phyloP scores from a whole-genome alignment of 2,888 invertebrate species.

The Amaurobius ferox region DNA sequence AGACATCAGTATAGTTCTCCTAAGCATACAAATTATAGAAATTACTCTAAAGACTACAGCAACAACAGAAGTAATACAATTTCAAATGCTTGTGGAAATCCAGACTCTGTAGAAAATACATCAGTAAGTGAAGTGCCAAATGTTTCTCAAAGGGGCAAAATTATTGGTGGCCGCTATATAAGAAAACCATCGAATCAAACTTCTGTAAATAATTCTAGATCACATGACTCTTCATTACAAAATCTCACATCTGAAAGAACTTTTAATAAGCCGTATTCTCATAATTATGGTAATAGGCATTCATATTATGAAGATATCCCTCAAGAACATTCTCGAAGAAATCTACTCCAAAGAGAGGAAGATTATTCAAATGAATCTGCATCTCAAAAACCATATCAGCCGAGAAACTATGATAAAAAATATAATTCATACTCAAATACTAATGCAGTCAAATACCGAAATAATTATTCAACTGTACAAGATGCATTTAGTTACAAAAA shows the following conservation, averaged over 20 bases:
- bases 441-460: background rate
- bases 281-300: background rate
- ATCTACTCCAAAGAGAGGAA: no score
- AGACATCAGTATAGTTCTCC: background rate
- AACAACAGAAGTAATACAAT: background rate
- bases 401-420: background rate
- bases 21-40: background rate
- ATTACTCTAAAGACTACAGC: background rate
- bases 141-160: constrained; percentile 28
- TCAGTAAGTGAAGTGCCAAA: background rate
- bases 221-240: background rate
- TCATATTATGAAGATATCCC: background rate
- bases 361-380: background rate
- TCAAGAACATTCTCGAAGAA: background rate
- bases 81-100: background rate
- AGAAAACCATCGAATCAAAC: constrained; percentile 37
- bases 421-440: background rate
- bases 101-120: background rate
- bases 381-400: background rate
- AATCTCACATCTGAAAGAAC: background rate
- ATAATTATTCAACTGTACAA: background rate
- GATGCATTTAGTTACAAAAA: background rate
- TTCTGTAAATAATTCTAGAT: background rate
- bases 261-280: background rate
- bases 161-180: constrained; percentile 53